phyloP scores from a whole-genome alignment of 64 coral and sea anemone species.

The Pocillopora damicornis region DNA sequence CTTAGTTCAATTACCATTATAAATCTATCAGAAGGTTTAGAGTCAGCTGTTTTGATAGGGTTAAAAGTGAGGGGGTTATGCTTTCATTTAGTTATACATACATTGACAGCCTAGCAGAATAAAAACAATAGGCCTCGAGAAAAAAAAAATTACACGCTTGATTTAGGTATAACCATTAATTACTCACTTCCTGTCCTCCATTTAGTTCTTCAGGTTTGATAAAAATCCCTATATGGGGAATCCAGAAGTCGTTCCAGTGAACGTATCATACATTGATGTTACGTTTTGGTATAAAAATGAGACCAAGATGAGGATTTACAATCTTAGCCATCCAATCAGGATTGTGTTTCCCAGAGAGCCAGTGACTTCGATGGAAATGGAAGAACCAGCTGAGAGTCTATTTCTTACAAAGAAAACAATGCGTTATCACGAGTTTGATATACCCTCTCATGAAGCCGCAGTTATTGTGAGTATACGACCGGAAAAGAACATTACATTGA shows the following conservation, averaged over 20 bases:
- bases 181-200: not conserved
- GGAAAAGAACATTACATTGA: not conserved
- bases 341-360: not conserved
- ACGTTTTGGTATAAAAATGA: not conserved
- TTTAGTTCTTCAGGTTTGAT: slow-evolving; percentile 10
- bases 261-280: not conserved
- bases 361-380: not conserved
- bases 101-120: no score
- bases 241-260: not conserved
- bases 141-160: no score
- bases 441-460: slow-evolving; percentile 15
- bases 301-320: not conserved
- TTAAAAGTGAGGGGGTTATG: no score
- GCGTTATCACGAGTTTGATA: slow-evolving; percentile 34
- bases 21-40: no score
- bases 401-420: slow-evolving; percentile 13
- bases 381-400: not conserved
- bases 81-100: no score
- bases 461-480: slow-evolving; percentile 31
- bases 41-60: no score
- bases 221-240: not conserved
- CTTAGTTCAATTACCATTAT: no score
- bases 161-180: no score
- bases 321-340: slow-evolving; percentile 12
- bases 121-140: no score